Percentiles rank a stretch among this genome's conserved stretches.
Evolutionary conservation across 2,888 invertebrate genomes (phyloP).

Genomic region (Agapetus fuscipes): DNA sequence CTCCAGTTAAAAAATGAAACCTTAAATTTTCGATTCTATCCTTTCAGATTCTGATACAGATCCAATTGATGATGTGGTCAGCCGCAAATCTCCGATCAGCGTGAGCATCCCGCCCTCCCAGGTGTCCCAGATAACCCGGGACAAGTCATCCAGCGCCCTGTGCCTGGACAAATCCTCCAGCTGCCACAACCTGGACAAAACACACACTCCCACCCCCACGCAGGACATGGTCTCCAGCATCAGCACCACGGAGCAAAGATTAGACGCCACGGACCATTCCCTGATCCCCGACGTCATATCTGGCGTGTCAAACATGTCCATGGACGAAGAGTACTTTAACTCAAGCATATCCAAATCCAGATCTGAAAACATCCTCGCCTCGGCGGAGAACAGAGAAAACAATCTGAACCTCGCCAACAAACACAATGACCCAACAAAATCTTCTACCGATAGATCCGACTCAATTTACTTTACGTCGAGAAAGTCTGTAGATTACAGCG

Average conservation of each 20-base stretch:
- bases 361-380: constrained; percentile 40
- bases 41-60: constrained; percentile 38
- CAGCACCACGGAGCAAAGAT: constrained; percentile 41
- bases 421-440: constrained; percentile 30
- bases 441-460: constrained; percentile 28
- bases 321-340: constrained; percentile 39
- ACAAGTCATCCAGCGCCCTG: constrained; percentile 41
- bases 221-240: constrained; percentile 46
- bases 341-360: constrained; percentile 43
- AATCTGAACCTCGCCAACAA: constrained; percentile 29
- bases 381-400: constrained; percentile 37
- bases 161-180: constrained; percentile 43
- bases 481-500: constrained; percentile 40
- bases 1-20: too few species aligned
- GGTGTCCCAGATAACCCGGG: constrained; percentile 33
- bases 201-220: constrained; percentile 43
- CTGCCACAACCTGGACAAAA: constrained; percentile 28
- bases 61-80: constrained; percentile 38
- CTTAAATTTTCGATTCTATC: too few species aligned
- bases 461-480: constrained; percentile 43
- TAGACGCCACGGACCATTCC: constrained; percentile 33
- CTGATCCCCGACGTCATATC: constrained; percentile 40
- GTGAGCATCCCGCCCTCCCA: constrained; percentile 38
- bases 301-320: constrained; percentile 43
- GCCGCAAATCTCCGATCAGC: constrained; percentile 42